Evolutionary conservation across 2,888 invertebrate genomes (phyloP).

Genomic region (Tinea semifulvella): DNA sequence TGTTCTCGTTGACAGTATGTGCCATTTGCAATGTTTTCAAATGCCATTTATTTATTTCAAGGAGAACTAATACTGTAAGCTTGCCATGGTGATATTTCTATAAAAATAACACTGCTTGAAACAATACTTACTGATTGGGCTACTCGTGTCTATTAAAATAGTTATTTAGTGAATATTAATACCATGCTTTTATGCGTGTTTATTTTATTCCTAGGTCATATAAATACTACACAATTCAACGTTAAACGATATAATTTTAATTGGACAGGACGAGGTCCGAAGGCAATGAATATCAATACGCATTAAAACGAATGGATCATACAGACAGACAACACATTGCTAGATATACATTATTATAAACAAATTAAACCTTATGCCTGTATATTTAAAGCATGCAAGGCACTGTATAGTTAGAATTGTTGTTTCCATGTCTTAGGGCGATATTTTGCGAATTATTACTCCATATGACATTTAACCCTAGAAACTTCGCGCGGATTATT

Average conservation of each 20-base stretch:
- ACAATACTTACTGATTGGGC: no score
- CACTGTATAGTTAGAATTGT: not conserved
- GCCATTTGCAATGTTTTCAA: no score
- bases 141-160: no score
- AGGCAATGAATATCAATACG: slow-evolving; percentile 9
- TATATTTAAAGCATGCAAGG: not conserved
- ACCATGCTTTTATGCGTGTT: no score
- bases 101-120: no score
- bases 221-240: not conserved
- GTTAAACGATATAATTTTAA: slow-evolving; percentile 10
- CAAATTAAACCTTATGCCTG: not conserved
- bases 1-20: no score
- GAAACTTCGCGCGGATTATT: no score
- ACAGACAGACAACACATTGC: not conserved
- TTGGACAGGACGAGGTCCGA: not conserved
- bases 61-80: no score
- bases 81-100: no score
- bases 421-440: slow-evolving; percentile 1
- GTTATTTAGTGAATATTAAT: no score
- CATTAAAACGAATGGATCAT: slow-evolving; percentile 1
- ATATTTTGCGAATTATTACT: slow-evolving; percentile 18
- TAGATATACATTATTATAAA: not conserved
- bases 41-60: no score
- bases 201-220: no score
- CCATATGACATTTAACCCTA: slow-evolving; percentile 20